phyloP scores from a whole-genome alignment of 2,888 invertebrate genomes.

The Lycophotia porphyrea region DNA sequence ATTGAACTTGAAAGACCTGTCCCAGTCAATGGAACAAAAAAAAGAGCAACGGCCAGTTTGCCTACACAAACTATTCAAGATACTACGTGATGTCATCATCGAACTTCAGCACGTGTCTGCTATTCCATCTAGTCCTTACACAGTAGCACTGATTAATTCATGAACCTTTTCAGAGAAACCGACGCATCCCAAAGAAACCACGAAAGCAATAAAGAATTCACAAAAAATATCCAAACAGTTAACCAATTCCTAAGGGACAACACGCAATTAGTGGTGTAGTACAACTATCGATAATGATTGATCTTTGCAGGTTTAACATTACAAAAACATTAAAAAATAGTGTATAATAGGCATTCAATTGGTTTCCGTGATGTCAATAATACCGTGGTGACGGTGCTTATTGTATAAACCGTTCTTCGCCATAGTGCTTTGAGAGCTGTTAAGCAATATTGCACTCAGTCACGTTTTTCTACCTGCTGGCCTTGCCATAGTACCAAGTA shows the following conservation, averaged over 20 bases:
- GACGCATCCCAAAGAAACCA: constrained; percentile 49
- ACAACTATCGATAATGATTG: constrained; percentile 3
- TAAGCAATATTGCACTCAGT: background rate
- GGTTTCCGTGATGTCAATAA: background rate
- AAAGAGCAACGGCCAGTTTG: background rate
- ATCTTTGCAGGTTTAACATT: background rate
- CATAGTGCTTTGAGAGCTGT: background rate
- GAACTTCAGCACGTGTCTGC: constrained; percentile 11
- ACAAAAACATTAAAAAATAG: background rate
- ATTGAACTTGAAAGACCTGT: background rate
- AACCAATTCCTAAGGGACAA: constrained; percentile 57
- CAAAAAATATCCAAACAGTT: constrained; percentile 60
- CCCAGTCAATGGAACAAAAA: background rate
- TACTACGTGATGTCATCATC: constrained; percentile 9
- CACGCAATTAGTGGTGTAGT: constrained; percentile 38
- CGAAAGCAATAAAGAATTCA: constrained; percentile 53
- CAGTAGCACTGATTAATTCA: constrained; percentile 53
- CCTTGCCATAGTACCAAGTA: background rate
- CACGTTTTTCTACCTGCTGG: background rate
- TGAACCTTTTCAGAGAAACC: constrained; percentile 45
- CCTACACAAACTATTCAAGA: background rate
- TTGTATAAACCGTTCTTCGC: too few species aligned
- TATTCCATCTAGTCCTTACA: constrained; percentile 15
- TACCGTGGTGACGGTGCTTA: background rate
- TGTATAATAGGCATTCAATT: background rate